phyloP scores from a whole-genome alignment of 1,140 invertebrate genomes.

The Ruditapes philippinarum region DNA sequence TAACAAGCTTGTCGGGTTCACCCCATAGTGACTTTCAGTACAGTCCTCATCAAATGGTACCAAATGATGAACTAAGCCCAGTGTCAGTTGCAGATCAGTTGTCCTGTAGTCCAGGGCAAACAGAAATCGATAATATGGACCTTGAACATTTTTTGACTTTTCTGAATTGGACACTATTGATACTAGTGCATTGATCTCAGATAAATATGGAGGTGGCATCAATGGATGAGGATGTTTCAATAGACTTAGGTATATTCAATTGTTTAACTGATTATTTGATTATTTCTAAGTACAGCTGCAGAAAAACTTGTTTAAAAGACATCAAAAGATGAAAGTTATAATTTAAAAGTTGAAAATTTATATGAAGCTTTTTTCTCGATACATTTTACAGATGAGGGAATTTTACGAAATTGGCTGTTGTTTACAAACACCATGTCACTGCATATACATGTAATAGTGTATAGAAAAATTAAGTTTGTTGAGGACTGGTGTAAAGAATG shows the following conservation, averaged over 20 bases:
- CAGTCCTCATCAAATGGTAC: neutral
- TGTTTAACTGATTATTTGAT: no score
- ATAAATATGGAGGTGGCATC: constrained; percentile 6
- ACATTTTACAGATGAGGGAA: no score
- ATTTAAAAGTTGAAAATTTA: no score
- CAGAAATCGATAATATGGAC: constrained; percentile 67
- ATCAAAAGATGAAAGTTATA: no score
- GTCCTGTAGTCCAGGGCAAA: constrained; percentile 33
- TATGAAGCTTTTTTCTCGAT: no score
- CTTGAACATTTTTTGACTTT: constrained; percentile 78
- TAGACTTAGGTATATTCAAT: constrained; percentile 75
- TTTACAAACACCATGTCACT: no score
- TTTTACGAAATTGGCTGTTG: no score
- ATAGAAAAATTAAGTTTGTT: no score
- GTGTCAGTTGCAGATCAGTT: constrained; percentile 41
- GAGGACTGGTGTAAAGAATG: no score
- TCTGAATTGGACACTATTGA: constrained; percentile 66
- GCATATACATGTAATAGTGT: no score
- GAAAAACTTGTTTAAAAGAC: no score
- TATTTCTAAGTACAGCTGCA: no score
- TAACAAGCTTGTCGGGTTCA: constrained; percentile 69
- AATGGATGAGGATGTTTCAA: constrained; percentile 71
- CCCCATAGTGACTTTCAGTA: constrained; percentile 14
- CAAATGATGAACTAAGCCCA: constrained; percentile 49
- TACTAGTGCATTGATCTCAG: constrained; percentile 23